Conservation (phyloP, 1,140 invertebrate species). For the Leptinotarsa undecemlineata region DNA sequence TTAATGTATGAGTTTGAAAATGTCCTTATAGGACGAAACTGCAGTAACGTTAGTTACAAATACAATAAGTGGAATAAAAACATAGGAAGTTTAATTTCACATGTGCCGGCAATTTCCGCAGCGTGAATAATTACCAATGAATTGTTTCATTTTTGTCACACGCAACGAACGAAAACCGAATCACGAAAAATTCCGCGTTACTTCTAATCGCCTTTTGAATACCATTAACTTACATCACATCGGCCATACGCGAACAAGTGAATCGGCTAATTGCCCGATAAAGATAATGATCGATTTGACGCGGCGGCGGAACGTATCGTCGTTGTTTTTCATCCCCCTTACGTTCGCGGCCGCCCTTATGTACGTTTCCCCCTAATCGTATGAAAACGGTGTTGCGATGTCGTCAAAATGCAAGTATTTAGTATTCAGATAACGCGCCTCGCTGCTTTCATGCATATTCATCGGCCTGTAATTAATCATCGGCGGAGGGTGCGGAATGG, state of each 20-base stretch:
- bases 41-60: too few species aligned
- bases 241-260: conserved; percentile 23
- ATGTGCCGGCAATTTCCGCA: too few species aligned
- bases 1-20: too few species aligned
- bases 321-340: conserved; percentile 16
- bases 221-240: conserved; percentile 14
- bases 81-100: too few species aligned
- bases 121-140: too few species aligned
- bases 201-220: conserved; percentile 17
- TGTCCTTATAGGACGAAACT: too few species aligned
- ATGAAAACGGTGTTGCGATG: conserved; percentile 29
- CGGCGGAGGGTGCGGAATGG: conserved; percentile 25
- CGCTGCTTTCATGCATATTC: conserved; percentile 49
- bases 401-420: conserved; percentile 37
- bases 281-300: conserved; percentile 25
- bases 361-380: conserved; percentile 26
- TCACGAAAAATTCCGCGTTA: not conserved
- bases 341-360: not conserved
- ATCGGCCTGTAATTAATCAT: conserved; percentile 51
- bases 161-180: not conserved
- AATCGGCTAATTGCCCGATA: conserved; percentile 23
- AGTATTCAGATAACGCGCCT: conserved; percentile 49
- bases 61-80: too few species aligned
- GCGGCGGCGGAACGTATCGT: not conserved
- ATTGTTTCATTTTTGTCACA: too few species aligned